These are phyloP conservation scores for Conger conger DNA, from an alignment of 2,113 vertebrate species.

Conservation along the genomic window DNA sequence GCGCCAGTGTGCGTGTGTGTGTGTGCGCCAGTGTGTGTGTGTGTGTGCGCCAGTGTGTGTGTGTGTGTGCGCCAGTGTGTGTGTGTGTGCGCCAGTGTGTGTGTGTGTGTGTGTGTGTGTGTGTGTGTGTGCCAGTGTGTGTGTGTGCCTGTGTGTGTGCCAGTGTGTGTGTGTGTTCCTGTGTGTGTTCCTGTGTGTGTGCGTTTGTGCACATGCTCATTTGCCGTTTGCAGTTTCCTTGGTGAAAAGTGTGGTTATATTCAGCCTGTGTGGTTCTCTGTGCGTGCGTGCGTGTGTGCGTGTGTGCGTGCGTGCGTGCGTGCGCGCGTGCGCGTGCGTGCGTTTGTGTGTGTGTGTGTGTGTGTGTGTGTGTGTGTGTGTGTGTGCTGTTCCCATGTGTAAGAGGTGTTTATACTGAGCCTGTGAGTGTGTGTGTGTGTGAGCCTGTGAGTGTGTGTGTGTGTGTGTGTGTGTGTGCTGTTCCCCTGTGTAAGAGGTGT, in stretches of 20 bases:
- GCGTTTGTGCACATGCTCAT: no score
- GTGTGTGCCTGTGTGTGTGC: background rate
- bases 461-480: background rate
- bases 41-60: no score
- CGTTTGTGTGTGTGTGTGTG: background rate
- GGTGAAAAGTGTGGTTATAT: no score
- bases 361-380: background rate
- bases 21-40: background rate
- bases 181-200: no score
- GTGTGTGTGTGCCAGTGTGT: background rate
- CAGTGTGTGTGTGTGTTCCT: background rate
- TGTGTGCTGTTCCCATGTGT: background rate
- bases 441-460: background rate
- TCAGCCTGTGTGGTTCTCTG: no score
- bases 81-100: conserved; percentile 40
- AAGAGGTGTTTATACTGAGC: background rate
- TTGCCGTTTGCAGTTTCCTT: no score
- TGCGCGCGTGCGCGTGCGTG: background rate
- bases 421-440: background rate
- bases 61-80: conserved; percentile 75
- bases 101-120: background rate
- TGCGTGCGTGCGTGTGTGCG: conserved; percentile 62
- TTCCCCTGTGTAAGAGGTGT: background rate
- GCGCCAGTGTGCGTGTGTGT: background rate
- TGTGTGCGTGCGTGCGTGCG: background rate